Conservation (phyloP, 2,113 vertebrate species). For the Xiphophorus maculatus region DNA sequence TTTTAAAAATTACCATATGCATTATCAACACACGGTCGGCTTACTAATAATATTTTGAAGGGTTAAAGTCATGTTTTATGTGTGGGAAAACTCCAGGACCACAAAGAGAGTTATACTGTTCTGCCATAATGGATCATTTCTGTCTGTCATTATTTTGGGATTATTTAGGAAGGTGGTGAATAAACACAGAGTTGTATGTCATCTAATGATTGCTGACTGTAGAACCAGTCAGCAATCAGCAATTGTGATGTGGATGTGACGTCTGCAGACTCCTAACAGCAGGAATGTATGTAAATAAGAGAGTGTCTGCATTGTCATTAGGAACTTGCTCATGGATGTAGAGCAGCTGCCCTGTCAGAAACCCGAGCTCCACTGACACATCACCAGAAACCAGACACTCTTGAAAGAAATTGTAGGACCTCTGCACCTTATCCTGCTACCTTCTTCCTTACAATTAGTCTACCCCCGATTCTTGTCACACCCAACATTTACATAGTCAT, state of each 20-base stretch:
- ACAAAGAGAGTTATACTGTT: slow-evolving; percentile 15
- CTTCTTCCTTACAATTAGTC: slow-evolving; percentile 33
- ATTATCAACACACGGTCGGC: too few relatives aligned
- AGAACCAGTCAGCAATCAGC: neutral
- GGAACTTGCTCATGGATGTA: slow-evolving; percentile 7
- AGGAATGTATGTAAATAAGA: neutral
- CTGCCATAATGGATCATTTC: slow-evolving; percentile 40
- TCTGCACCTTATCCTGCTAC: slow-evolving; percentile 37
- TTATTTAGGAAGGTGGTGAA: slow-evolving; percentile 42
- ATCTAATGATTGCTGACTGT: slow-evolving; percentile 20
- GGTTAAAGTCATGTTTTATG: slow-evolving; percentile 27
- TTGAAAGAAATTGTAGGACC: slow-evolving; percentile 58
- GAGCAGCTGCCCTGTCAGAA: slow-evolving; percentile 51
- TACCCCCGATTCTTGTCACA: slow-evolving; percentile 8
- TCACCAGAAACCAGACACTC: slow-evolving; percentile 67
- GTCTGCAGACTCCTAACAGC: neutral
- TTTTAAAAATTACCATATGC: neutral
- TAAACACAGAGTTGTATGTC: slow-evolving; percentile 32
- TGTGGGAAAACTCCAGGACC: slow-evolving; percentile 24
- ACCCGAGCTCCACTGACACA: slow-evolving; percentile 60
- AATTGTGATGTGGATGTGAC: neutral
- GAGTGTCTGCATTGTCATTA: neutral
- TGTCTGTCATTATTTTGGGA: slow-evolving; percentile 46
- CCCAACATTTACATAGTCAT: slow-evolving; percentile 10
- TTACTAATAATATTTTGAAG: neutral